phyloP scores from a whole-genome alignment of 1,140 invertebrate species.

The Proctacanthus coquilletti region DNA sequence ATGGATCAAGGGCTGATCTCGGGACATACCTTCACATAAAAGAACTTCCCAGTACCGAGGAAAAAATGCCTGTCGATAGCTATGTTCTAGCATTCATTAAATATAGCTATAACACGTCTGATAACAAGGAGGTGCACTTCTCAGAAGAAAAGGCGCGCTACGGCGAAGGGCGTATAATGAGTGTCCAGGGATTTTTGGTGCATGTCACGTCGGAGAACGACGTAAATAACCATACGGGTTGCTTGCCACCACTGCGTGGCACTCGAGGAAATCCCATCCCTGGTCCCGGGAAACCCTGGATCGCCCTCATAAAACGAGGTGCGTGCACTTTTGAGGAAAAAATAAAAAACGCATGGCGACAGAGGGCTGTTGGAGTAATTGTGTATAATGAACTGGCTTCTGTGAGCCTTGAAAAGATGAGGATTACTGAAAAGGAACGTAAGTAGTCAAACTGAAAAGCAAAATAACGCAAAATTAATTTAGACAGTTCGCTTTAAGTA shows the following conservation, averaged over 20 bases:
- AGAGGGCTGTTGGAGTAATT: conserved; percentile 53
- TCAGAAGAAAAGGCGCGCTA: conserved; percentile 47
- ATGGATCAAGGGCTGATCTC: background rate
- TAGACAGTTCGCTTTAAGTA: background rate
- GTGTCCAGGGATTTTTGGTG: conserved; percentile 40
- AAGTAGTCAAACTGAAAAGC: conserved; percentile 31
- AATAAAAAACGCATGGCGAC: conserved; percentile 48
- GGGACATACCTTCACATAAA: background rate
- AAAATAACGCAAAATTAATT: background rate
- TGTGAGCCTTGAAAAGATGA: conserved; percentile 52
- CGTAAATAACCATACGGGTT: conserved; percentile 45
- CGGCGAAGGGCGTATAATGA: conserved; percentile 45
- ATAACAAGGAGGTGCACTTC: conserved; percentile 17
- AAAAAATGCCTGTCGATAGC: background rate
- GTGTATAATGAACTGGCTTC: conserved; percentile 57
- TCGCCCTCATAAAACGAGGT: conserved; percentile 57
- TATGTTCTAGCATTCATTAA: conserved; percentile 3
- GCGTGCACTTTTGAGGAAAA: conserved; percentile 61
- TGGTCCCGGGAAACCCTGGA: conserved; percentile 44
- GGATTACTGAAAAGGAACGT: conserved; percentile 42
- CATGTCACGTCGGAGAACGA: conserved; percentile 38
- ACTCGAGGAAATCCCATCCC: conserved; percentile 33
- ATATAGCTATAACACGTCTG: background rate
- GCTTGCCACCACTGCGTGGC: conserved; percentile 40
- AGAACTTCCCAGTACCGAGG: background rate